Conservation (phyloP, 1,140 invertebrate species). For the Teleopsis dalmanni region DNA sequence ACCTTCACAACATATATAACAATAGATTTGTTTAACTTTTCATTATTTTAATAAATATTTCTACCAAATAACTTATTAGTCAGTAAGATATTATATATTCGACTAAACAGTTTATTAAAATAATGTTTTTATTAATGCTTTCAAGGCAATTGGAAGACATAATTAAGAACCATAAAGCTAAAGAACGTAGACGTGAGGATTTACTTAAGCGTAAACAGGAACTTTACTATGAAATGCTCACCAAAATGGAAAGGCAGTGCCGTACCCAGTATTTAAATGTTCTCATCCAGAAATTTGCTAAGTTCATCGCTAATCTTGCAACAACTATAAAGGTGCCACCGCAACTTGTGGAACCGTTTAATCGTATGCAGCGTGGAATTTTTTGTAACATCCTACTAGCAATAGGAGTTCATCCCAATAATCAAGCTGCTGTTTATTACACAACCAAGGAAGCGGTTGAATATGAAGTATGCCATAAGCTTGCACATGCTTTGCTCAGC, state of each 20-base stretch:
- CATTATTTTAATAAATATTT: too few species aligned
- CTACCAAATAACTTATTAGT: too few species aligned
- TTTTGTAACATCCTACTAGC: constrained; percentile 37
- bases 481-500: constrained; percentile 33
- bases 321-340: constrained; percentile 39
- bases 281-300: constrained; percentile 36
- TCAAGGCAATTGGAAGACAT: constrained; percentile 33
- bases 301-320: constrained; percentile 35
- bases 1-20: too few species aligned
- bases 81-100: too few species aligned
- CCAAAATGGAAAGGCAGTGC: constrained; percentile 35
- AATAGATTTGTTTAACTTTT: too few species aligned
- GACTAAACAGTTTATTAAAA: too few species aligned
- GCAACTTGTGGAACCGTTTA: constrained; percentile 31
- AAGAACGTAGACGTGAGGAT: constrained; percentile 30
- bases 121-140: neutral
- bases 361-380: constrained; percentile 39
- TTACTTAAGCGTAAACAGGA: constrained; percentile 37
- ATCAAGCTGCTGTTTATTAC: constrained; percentile 36
- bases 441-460: constrained; percentile 36
- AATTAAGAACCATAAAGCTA: constrained; percentile 27
- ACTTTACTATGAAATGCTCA: constrained; percentile 34
- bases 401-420: constrained; percentile 34
- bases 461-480: constrained; percentile 36
- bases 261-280: constrained; percentile 37